Percentiles rank a stretch among this genome's conserved stretches.
phyloP scores from a whole-genome alignment of 2,888 invertebrate species.

The Noctua comes region DNA sequence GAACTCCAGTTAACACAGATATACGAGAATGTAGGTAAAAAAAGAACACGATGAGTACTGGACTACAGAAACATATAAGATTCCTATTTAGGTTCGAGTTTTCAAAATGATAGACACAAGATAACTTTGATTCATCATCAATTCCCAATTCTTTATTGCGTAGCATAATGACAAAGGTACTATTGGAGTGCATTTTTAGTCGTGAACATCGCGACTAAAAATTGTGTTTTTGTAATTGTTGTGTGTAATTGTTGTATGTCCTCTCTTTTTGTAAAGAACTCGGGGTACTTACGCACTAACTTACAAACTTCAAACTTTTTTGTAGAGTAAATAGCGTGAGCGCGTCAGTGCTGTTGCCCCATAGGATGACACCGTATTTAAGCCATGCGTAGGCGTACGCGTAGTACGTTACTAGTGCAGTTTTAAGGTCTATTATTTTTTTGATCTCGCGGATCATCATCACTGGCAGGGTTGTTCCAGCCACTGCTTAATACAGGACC shows the following conservation, averaged over 20 bases:
- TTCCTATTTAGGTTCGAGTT: neutral
- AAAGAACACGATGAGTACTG: neutral
- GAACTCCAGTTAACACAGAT: neutral
- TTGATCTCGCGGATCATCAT: conserved; percentile 5
- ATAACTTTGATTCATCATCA: neutral
- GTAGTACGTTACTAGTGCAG: conserved; percentile 1
- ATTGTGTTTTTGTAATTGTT: too few species aligned
- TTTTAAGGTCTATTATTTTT: neutral
- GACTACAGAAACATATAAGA: neutral
- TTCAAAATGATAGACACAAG: too few species aligned
- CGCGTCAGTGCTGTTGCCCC: neutral
- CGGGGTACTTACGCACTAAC: too few species aligned
- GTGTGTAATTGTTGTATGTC: too few species aligned
- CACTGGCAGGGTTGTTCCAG: neutral
- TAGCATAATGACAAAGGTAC: too few species aligned
- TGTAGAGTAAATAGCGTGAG: neutral
- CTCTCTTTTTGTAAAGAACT: too few species aligned
- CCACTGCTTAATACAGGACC: neutral
- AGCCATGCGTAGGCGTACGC: conserved; percentile 1
- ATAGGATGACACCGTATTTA: neutral
- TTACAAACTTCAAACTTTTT: too few species aligned
- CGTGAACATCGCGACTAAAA: too few species aligned
- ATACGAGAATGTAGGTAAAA: neutral
- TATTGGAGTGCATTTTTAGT: too few species aligned
- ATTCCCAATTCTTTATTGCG: too few species aligned